Conservation (phyloP, 2,888 invertebrate species). For the Anorthoa munda region DNA sequence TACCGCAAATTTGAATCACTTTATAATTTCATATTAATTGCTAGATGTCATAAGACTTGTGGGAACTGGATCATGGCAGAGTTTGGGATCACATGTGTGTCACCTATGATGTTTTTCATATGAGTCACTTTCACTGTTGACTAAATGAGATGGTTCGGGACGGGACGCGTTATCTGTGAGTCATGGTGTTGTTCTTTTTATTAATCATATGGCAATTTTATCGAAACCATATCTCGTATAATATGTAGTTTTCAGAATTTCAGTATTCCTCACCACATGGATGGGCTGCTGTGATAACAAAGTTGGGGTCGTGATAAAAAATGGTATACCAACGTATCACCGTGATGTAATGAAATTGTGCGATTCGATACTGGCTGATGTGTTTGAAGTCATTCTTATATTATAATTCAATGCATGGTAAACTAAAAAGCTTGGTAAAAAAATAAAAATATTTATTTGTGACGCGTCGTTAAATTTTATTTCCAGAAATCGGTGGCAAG, state of each 20-base stretch:
- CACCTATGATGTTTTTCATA: slow-evolving; percentile 25
- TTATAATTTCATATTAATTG: slow-evolving; percentile 13
- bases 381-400: too few species aligned
- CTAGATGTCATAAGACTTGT: slow-evolving; percentile 12
- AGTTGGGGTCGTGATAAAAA: neutral
- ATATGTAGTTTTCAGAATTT: neutral
- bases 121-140: slow-evolving; percentile 33
- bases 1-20: slow-evolving; percentile 9
- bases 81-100: slow-evolving; percentile 26
- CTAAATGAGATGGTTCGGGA: neutral
- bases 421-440: too few species aligned
- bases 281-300: neutral
- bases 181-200: neutral
- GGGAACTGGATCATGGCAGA: slow-evolving; percentile 31
- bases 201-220: neutral
- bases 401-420: too few species aligned
- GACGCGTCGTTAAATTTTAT: too few species aligned
- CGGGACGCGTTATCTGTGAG: slow-evolving; percentile 24
- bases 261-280: neutral
- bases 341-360: neutral
- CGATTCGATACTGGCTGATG: neutral
- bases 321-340: neutral
- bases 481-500: too few species aligned
- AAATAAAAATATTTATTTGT: too few species aligned
- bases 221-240: accelerated